phyloP scores from a whole-genome alignment of 2,113 vertebrate species.

The Caranx ignobilis region DNA sequence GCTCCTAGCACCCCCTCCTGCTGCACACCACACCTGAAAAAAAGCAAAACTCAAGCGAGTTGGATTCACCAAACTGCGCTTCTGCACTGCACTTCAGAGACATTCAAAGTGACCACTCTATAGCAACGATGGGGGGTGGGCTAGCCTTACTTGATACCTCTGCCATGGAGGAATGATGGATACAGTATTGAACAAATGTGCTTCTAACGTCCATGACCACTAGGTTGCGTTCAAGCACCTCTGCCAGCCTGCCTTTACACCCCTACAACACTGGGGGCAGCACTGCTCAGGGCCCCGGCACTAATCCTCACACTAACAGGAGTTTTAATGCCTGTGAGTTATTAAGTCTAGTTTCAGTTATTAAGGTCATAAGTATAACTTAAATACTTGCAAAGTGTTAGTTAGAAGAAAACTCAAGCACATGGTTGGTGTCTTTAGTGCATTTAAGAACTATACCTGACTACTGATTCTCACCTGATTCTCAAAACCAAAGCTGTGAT shows the following conservation, averaged over 20 bases:
- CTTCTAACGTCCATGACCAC: conserved; percentile 60
- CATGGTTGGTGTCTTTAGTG: conserved; percentile 35
- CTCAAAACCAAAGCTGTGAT: conserved; percentile 79
- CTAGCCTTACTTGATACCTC: conserved; percentile 73
- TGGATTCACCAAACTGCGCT: conserved; percentile 63
- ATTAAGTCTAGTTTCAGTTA: conserved; percentile 20
- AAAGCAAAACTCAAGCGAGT: conserved; percentile 22
- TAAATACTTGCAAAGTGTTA: conserved; percentile 38
- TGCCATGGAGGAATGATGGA: conserved; percentile 54
- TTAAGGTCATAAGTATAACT: conserved; percentile 27
- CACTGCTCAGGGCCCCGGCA: conserved; percentile 76
- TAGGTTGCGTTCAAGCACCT: conserved; percentile 63
- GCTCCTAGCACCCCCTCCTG: conserved; percentile 19
- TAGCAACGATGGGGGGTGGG: conserved; percentile 56
- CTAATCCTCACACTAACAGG: conserved; percentile 51
- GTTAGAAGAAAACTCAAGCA: conserved; percentile 35
- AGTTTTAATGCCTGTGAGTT: conserved; percentile 46
- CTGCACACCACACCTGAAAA: conserved; percentile 18
- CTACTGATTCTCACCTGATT: conserved; percentile 45
- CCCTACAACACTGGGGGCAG: conserved; percentile 76
- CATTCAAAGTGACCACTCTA: conserved; percentile 64
- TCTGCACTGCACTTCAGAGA: conserved; percentile 49
- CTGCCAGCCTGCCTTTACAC: conserved; percentile 80
- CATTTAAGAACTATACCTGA: conserved; percentile 29
- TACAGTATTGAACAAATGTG: conserved; percentile 63